Conservation (phyloP, 2,797 vertebrate species). For the Varecia variegata region DNA sequence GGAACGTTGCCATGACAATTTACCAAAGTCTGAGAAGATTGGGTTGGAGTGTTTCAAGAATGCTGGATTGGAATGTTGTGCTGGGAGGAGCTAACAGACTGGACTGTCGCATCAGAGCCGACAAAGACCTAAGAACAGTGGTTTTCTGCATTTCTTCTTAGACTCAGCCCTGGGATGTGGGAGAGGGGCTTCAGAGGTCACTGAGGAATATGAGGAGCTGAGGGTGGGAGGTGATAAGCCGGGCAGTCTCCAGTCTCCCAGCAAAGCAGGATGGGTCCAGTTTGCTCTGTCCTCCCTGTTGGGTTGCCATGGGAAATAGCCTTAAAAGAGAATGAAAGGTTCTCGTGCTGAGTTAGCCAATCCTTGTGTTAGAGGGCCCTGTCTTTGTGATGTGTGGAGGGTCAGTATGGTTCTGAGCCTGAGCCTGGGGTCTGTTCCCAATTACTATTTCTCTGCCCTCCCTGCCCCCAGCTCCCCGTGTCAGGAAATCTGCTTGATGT, state of each 20-base stretch:
- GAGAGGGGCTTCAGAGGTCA: neutral
- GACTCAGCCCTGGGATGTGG: neutral
- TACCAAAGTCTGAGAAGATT: slow-evolving; percentile 56
- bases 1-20: slow-evolving; percentile 42
- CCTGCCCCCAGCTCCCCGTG: slow-evolving; percentile 86
- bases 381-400: neutral
- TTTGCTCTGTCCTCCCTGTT: neutral
- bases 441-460: neutral
- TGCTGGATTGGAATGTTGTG: slow-evolving; percentile 15
- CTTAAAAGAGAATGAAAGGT: neutral
- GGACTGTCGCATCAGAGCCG: neutral
- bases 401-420: neutral
- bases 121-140: neutral
- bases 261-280: neutral
- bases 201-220: neutral
- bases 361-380: neutral
- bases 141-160: slow-evolving; percentile 26
- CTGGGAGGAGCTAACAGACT: neutral
- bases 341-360: neutral
- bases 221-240: neutral
- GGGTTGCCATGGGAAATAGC: neutral
- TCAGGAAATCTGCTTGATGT: slow-evolving; percentile 92
- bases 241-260: neutral
- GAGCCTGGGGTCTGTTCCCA: neutral
- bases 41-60: slow-evolving; percentile 56